These are phyloP conservation scores for Dermatophagoides farinae DNA, from an alignment of 1,140 invertebrate genomes.

Conservation along the genomic window DNA sequence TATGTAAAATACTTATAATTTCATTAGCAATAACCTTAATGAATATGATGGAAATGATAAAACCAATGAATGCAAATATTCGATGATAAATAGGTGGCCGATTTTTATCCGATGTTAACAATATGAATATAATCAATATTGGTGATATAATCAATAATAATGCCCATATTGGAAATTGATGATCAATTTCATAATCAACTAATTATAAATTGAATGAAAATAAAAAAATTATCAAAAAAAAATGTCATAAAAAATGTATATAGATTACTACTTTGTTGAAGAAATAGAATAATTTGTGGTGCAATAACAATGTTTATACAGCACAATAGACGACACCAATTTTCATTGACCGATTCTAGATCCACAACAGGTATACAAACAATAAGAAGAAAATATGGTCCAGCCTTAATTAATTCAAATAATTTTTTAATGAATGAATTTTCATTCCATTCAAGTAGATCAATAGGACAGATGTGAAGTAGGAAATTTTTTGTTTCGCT, in stretches of 20 bases:
- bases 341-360: slow-evolving; percentile 30
- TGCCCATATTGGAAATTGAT: neutral
- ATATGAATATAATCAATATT: slow-evolving; percentile 21
- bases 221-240: neutral
- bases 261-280: slow-evolving; percentile 3
- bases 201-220: neutral
- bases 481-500: slow-evolving; percentile 28
- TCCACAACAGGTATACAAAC: slow-evolving; percentile 39
- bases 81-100: slow-evolving; percentile 27
- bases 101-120: slow-evolving; percentile 24
- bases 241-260: neutral
- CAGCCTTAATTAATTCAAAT: slow-evolving; percentile 21
- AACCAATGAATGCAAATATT: slow-evolving; percentile 38
- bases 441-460: slow-evolving; percentile 31
- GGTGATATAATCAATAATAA: neutral
- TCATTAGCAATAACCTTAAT: slow-evolving; percentile 44
- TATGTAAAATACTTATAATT: slow-evolving; percentile 38
- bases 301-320: slow-evolving; percentile 33
- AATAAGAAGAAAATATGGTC: slow-evolving; percentile 33
- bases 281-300: slow-evolving; percentile 26
- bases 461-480: slow-evolving; percentile 33
- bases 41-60: slow-evolving; percentile 38
- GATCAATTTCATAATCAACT: neutral
- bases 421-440: slow-evolving; percentile 23
- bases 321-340: slow-evolving; percentile 39